These are phyloP conservation scores for Mus spicilegus DNA, from an alignment of 2,113 vertebrate genomes.

Conservation along the genomic window DNA sequence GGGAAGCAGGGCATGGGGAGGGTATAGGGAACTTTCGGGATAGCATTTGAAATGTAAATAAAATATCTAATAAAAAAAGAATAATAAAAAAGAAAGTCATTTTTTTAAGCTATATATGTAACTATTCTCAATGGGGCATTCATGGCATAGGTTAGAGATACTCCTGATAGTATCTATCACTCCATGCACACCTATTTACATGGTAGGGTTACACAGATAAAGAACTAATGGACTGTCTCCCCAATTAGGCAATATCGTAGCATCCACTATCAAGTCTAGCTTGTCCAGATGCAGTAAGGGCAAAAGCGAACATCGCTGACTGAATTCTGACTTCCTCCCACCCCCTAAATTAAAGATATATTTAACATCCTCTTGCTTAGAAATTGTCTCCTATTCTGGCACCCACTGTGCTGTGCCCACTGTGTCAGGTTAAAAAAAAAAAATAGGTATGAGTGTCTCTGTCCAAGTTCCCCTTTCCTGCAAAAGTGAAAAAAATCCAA, in stretches of 20 bases:
- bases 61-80: not conserved
- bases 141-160: not conserved
- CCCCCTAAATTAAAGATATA: not conserved
- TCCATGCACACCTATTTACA: not conserved
- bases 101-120: not conserved
- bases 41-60: too few species aligned
- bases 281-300: not conserved
- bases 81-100: not conserved
- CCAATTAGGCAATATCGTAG: not conserved
- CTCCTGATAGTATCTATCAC: not conserved
- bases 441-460: not conserved
- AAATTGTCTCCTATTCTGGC: not conserved
- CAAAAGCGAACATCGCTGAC: not conserved
- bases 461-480: not conserved
- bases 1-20: too few species aligned
- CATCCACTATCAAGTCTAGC: not conserved
- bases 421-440: not conserved
- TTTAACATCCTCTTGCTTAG: conserved; percentile 12
- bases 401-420: not conserved
- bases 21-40: too few species aligned
- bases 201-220: not conserved
- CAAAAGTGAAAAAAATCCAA: conserved; percentile 26
- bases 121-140: not conserved
- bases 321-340: not conserved
- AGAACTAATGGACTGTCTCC: not conserved